Base-by-base conservation (phyloP, 2,797 vertebrate species). In the Austrolebias charrua region DNA sequence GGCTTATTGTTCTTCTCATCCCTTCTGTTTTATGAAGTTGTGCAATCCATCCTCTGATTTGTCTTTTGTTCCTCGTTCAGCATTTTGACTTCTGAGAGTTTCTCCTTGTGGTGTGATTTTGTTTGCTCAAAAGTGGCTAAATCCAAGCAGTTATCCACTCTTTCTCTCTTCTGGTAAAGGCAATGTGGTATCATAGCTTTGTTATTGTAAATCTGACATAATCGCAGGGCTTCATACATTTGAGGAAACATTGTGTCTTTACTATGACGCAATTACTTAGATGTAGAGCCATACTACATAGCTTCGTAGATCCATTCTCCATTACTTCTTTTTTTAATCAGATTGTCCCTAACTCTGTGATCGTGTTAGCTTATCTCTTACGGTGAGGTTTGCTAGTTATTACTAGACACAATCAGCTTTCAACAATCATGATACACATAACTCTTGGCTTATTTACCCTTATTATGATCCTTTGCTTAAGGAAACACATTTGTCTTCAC, bases 111-210 rank as follows among this genome's bases (percentile, higher is more conserved):
- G 31, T 60, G 49, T 66, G 63, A 71, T 54, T 24, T 24, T 44
- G 53, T 76, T 73, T 80, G 53, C 68, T 31, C 38, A 77, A 78
- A 71, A 10, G 67, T 64, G 65, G 46, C 62, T 65, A 59, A 75
- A 74, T 73, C 75, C 58, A 75, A 68, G 51, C 47, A 63, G 49
- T 51, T 62, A 59, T 76, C 70, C 68, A 76, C 80, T 69, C 63
- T 45, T n/a, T 80, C 67, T 15, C 66, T 80, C 72, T 78, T 82
- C 78, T 46, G 2, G 86, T 80, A 88, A 91, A 90, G 89, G 88
- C 89, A 91, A 84, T 84, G 79, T 40, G 89, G 89, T 87, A 84
- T 90, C 78, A 75, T 88, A 88, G 87, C 80, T 89, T 86, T 42
- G 69, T 82, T 60, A 69, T 70, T 66, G 65, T 73, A 55, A 79